phyloP scores from a whole-genome alignment of 2,113 vertebrate species.

The Embiotoca jacksoni region DNA sequence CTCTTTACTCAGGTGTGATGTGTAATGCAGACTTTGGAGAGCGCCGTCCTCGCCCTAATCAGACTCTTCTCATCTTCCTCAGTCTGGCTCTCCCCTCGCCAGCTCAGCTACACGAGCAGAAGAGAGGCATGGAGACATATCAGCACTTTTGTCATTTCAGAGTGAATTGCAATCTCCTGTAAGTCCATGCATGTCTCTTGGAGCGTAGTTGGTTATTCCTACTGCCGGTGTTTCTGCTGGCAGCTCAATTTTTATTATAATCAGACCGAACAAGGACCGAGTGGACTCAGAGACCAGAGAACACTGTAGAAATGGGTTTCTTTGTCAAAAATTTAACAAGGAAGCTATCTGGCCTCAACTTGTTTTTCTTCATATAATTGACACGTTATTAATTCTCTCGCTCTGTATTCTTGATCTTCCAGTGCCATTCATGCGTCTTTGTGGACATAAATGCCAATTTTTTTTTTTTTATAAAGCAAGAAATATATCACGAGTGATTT shows the following conservation, averaged over 20 bases:
- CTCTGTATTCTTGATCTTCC: slow-evolving; percentile 65
- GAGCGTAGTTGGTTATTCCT: slow-evolving; percentile 50
- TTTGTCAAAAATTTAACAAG: slow-evolving; percentile 31
- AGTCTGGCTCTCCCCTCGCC: slow-evolving; percentile 38
- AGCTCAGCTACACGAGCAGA: slow-evolving; percentile 30
- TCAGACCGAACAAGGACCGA: slow-evolving; percentile 61
- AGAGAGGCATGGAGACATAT: slow-evolving; percentile 61
- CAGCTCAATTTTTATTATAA: slow-evolving; percentile 57
- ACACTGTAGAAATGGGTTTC: slow-evolving; percentile 66
- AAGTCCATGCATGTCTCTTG: slow-evolving; percentile 53
- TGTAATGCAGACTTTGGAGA: slow-evolving; percentile 63
- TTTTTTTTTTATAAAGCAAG: slow-evolving; percentile 45
- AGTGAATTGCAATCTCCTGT: slow-evolving; percentile 53
- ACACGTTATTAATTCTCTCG: slow-evolving; percentile 52
- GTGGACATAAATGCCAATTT: slow-evolving; percentile 67
- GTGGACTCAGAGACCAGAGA: slow-evolving; percentile 72
- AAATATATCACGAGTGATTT: slow-evolving; percentile 36
- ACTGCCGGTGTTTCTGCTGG: slow-evolving; percentile 60
- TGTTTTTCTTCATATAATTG: slow-evolving; percentile 55
- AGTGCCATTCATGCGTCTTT: slow-evolving; percentile 71
- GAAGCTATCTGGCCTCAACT: slow-evolving; percentile 40
- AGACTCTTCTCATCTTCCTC: slow-evolving; percentile 48
- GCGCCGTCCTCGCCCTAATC: slow-evolving; percentile 46
- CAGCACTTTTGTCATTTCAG: slow-evolving; percentile 74
- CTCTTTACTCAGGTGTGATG: slow-evolving; percentile 81